These are phyloP conservation scores for Eulemur albifrons DNA, from an alignment of 2,797 vertebrate species.

Conservation along the genomic window DNA sequence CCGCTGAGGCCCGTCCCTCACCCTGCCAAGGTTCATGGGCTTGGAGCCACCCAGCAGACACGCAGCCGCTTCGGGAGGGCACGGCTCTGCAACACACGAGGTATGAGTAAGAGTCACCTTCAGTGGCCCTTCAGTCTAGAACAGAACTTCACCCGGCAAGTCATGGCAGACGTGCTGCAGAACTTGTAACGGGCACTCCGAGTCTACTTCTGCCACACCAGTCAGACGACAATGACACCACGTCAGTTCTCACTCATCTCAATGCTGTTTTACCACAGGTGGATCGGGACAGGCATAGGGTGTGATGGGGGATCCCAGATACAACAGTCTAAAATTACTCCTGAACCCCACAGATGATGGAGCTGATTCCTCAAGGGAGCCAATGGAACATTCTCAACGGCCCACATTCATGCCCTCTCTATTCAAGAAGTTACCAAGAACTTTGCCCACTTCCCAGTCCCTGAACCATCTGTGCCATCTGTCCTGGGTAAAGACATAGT, in stretches of 20 bases:
- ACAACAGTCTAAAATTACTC: not conserved
- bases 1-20: constrained; percentile 85
- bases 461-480: not conserved
- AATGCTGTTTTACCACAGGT: not conserved
- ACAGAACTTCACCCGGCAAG: rapidly evolving
- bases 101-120: rapidly evolving
- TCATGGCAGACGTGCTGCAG: rapidly evolving
- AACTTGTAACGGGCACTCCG: not conserved
- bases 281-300: rapidly evolving
- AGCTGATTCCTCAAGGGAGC: not conserved
- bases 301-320: rapidly evolving
- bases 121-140: rapidly evolving
- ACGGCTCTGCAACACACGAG: constrained; percentile 80
- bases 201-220: rapidly evolving
- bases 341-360: not conserved
- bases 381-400: not conserved
- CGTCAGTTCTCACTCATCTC: rapidly evolving
- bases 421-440: not conserved
- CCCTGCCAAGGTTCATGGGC: constrained; percentile 90
- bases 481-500: rapidly evolving
- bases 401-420: rapidly evolving
- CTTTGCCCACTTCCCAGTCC: not conserved
- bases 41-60: constrained; percentile 87
- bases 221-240: rapidly evolving
- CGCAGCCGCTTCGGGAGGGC: constrained; percentile 89